Evolutionary conservation across 2,797 vertebrate species (phyloP).

Genomic region (Florisuga fusca): DNA sequence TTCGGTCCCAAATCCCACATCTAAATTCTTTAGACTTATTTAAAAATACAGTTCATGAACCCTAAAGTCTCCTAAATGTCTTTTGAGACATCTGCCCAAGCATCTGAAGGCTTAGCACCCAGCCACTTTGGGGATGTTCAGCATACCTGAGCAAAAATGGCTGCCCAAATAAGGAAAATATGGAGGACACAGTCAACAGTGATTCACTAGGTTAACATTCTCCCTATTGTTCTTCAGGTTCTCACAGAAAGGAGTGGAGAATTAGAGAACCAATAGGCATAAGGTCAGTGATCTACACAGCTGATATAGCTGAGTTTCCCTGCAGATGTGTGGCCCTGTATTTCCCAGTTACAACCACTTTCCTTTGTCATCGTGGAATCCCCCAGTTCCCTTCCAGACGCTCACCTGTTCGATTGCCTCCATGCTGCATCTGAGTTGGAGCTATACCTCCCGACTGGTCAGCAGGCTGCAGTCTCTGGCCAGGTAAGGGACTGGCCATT

Average conservation of each 20-base stretch:
- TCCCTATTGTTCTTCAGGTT: slow-evolving; percentile 12
- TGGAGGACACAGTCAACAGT: slow-evolving; percentile 13
- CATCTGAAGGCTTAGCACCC: background rate
- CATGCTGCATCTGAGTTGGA: background rate
- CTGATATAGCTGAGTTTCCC: background rate
- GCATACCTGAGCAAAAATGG: slow-evolving; percentile 45
- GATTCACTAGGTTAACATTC: slow-evolving; percentile 53
- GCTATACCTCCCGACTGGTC: background rate
- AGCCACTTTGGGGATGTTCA: background rate
- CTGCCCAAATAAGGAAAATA: slow-evolving; percentile 39
- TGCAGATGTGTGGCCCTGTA: background rate
- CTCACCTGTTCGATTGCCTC: background rate
- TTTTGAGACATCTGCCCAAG: slow-evolving; percentile 17
- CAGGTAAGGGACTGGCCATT: background rate
- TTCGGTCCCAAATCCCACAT: slow-evolving; percentile 7
- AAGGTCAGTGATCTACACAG: slow-evolving; percentile 8
- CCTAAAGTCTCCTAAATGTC: background rate
- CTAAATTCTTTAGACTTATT: slow-evolving; percentile 20
- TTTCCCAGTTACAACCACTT: background rate
- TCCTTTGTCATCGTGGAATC: background rate
- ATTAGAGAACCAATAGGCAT: slow-evolving; percentile 7
- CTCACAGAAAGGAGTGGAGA: background rate
- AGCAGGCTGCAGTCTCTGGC: background rate
- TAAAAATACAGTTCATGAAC: slow-evolving; percentile 28
- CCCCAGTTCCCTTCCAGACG: background rate